Base-by-base conservation (phyloP, 2,113 vertebrate species). In the Plectropomus leopardus region DNA sequence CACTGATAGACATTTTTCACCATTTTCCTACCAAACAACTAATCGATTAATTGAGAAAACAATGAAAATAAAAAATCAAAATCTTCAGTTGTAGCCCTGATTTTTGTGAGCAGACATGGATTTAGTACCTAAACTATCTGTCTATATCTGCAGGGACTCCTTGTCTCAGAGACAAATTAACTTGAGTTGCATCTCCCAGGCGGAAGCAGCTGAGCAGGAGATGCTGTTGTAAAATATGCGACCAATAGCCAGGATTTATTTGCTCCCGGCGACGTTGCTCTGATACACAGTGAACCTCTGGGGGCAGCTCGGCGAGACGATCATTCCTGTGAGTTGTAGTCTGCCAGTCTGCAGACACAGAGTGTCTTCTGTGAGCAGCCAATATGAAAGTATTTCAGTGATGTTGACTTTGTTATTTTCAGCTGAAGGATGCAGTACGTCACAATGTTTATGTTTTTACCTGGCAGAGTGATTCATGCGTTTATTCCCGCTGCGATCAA, bases 341-440 rank as follows among this genome's bases (percentile, higher is more conserved):
- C 24, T 80, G 87, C 80, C 86, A 85, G 84, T 9, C 7, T 69
- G 72, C 78, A 48, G 90, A 92, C 89, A 92, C 74, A 92, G 85
- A 86, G 69, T 59, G 34, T 78, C 85, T 89, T 91, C 81, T 92
- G 89, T 91, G 51, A 81, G 78, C 34, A 82, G 83, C 75, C 63
- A 66, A 85, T 60, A 86, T 74, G 67, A 86, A 88, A 85, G 67
- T 75, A 84, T 86, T 90, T 76, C 77, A 70, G 79, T 57, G 61
- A 74, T 92, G 91, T 92, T 92, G 90, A 91, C 86, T 85, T 24
- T 84, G 76, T 90, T 92, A 89, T 89, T 90, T 91, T 90, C 76
- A 84, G 88, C 84, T 7, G 28, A 85, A 76, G 80, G 73, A 87
- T 83, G 64, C 73, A 80, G 77, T 36, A 78, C 42, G 86, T 86